phyloP scores from a whole-genome alignment of 2,888 invertebrate genomes.

The Gerris lacustris region DNA sequence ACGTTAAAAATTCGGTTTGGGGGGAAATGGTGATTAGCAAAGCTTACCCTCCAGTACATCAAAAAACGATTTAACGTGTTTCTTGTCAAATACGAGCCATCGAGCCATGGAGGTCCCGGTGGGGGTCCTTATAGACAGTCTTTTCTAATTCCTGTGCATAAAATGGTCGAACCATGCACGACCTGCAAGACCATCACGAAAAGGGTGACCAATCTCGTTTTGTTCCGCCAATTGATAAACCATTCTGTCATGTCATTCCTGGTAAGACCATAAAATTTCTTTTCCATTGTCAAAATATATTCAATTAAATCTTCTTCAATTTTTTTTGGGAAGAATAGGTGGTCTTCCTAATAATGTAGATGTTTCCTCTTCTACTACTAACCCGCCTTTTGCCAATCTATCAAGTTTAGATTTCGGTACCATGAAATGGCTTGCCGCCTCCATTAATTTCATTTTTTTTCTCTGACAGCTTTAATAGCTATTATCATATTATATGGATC shows the following conservation, averaged over 20 bases:
- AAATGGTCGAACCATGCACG: constrained; percentile 17
- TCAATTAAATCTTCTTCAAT: constrained; percentile 16
- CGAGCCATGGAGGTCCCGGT: constrained; percentile 21
- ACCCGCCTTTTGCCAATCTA: constrained; percentile 11
- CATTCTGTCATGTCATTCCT: constrained; percentile 14
- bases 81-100: constrained; percentile 15
- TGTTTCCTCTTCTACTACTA: constrained; percentile 9
- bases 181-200: constrained; percentile 13
- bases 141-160: constrained; percentile 21
- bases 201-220: constrained; percentile 3
- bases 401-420: constrained; percentile 14
- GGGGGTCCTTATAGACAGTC: constrained; percentile 22
- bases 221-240: neutral
- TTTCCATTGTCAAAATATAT: constrained; percentile 15
- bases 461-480: constrained; percentile 15
- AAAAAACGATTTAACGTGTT: constrained; percentile 19
- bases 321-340: constrained; percentile 14
- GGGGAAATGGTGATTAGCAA: constrained; percentile 8
- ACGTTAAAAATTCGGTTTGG: constrained; percentile 32
- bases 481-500: constrained; percentile 11
- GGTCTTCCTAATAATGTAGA: constrained; percentile 10
- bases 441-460: constrained; percentile 15
- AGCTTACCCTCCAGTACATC: constrained; percentile 12
- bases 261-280: constrained; percentile 16
- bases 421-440: constrained; percentile 14